A percentile compares a stretch with the other conserved stretches of the same genome.
These are phyloP conservation scores for Anarsia innoxiella DNA, from an alignment of 2,888 invertebrate species.

Conservation along the genomic window DNA sequence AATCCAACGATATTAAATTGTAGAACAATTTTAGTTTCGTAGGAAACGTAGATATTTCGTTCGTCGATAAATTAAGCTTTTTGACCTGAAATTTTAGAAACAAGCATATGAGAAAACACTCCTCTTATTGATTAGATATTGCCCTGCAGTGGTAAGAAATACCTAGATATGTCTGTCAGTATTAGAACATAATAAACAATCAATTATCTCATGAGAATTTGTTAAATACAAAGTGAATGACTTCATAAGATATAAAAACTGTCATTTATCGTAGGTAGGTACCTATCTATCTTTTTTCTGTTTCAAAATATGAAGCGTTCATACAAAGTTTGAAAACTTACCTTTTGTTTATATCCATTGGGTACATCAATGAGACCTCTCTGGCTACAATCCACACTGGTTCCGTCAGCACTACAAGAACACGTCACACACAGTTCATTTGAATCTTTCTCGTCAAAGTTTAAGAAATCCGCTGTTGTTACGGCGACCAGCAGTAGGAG, in stretches of 20 bases:
- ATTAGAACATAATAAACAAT: too few relatives aligned
- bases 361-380: slow-evolving; percentile 62
- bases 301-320: too few relatives aligned
- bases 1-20: slow-evolving; percentile 45
- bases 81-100: slow-evolving; percentile 68
- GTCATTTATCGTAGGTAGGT: too few relatives aligned
- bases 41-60: slow-evolving; percentile 76
- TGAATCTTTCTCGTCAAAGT: slow-evolving; percentile 39
- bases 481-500: slow-evolving; percentile 33
- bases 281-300: too few relatives aligned
- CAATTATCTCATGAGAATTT: too few relatives aligned
- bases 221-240: too few relatives aligned
- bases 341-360: slow-evolving; percentile 48
- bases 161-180: too few relatives aligned
- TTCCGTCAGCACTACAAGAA: slow-evolving; percentile 42
- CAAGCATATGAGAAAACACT: too few relatives aligned
- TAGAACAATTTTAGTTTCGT: slow-evolving; percentile 35
- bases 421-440: slow-evolving; percentile 51
- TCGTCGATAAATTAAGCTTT: slow-evolving; percentile 79
- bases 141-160: too few relatives aligned
- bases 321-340: too few relatives aligned
- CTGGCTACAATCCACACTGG: slow-evolving; percentile 53
- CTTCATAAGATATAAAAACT: too few relatives aligned
- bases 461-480: slow-evolving; percentile 32
- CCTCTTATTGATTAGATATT: too few relatives aligned